phyloP scores from a whole-genome alignment of 1,140 invertebrate species.

The Neuroterus valhalla region DNA sequence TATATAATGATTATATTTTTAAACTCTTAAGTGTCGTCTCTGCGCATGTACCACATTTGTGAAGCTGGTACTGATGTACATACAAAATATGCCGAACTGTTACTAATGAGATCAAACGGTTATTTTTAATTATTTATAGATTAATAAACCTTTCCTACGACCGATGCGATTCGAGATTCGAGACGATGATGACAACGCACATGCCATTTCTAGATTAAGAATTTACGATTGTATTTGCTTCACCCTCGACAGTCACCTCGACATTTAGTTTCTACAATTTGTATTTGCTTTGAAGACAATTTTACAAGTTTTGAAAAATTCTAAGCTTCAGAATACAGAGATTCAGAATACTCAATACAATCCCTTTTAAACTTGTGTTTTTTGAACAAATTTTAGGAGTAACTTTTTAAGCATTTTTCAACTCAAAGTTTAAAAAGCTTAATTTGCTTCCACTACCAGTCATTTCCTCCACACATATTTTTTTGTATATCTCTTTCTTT shows the following conservation, averaged over 20 bases:
- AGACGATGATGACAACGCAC: slow-evolving; percentile 50
- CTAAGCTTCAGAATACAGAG: too few species aligned
- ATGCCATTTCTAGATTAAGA: slow-evolving; percentile 61
- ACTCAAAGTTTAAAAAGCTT: too few species aligned
- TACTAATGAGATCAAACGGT: slow-evolving; percentile 56
- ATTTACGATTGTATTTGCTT: slow-evolving; percentile 44
- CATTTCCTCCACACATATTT: too few species aligned
- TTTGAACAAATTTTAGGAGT: too few species aligned
- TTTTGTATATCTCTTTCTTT: too few species aligned
- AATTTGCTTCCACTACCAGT: too few species aligned
- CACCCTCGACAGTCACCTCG: slow-evolving; percentile 10
- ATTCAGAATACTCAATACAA: too few species aligned
- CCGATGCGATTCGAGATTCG: slow-evolving; percentile 47
- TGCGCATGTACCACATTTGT: slow-evolving; percentile 65
- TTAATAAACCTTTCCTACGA: slow-evolving; percentile 51
- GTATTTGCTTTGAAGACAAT: background rate
- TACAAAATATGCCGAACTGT: slow-evolving; percentile 65
- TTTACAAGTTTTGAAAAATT: background rate
- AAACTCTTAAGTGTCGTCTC: slow-evolving; percentile 76
- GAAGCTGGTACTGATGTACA: slow-evolving; percentile 66
- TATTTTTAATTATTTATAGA: slow-evolving; percentile 53
- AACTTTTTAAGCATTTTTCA: too few species aligned
- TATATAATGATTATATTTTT: slow-evolving; percentile 75
- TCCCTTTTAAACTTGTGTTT: too few species aligned
- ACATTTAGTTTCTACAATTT: background rate